phyloP scores from a whole-genome alignment of 2,797 vertebrate species.

The Anableps anableps region DNA sequence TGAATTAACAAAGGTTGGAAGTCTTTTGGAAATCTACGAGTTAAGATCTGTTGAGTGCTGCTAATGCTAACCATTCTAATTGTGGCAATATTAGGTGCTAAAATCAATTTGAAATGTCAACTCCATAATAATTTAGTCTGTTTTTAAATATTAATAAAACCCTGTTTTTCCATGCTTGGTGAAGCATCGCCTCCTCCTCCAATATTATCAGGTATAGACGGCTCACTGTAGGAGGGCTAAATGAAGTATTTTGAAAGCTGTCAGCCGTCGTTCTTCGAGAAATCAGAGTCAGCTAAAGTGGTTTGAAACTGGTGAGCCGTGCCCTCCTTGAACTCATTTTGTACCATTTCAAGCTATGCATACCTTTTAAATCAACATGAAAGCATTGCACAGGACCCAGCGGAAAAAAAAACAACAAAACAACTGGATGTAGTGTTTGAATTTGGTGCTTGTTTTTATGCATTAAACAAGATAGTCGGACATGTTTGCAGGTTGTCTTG shows the following conservation, averaged over 20 bases:
- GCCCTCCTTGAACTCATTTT: constrained; percentile 25
- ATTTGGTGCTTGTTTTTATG: neutral
- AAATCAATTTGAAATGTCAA: too few species aligned
- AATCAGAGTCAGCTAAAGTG: neutral
- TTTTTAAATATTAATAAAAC: neutral
- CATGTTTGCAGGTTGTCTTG: constrained; percentile 15
- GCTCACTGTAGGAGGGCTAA: neutral
- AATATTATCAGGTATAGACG: neutral
- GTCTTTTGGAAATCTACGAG: neutral
- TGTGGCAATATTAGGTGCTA: too few species aligned
- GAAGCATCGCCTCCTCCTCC: neutral
- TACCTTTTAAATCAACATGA: constrained; percentile 7
- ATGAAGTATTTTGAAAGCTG: neutral
- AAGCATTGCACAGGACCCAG: neutral
- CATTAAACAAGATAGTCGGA: constrained; percentile 42
- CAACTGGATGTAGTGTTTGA: neutral
- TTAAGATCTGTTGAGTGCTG: neutral
- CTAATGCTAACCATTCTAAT: neutral
- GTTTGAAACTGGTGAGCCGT: neutral
- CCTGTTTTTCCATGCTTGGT: neutral
- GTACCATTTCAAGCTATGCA: constrained; percentile 5
- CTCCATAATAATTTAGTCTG: too few species aligned
- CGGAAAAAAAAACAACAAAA: neutral
- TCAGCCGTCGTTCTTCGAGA: neutral
- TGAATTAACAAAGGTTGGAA: neutral